Evolutionary conservation across 1,140 invertebrate genomes (phyloP).

Genomic region (Drosophila nannoptera): DNA sequence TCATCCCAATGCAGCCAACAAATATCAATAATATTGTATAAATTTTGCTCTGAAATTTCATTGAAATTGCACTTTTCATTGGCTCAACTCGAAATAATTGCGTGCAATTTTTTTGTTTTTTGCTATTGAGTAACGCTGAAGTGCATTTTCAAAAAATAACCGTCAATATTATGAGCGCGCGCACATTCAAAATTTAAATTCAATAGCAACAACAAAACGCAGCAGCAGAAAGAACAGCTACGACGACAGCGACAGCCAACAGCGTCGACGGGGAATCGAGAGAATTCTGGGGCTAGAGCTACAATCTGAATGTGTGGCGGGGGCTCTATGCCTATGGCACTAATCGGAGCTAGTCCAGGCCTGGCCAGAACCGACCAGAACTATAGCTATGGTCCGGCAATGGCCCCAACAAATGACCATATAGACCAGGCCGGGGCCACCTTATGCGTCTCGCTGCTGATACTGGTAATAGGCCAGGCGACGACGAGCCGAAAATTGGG

Average conservation of each 20-base stretch:
- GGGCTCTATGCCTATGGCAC: background rate
- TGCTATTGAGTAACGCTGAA: conserved; percentile 11
- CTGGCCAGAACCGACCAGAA: conserved; percentile 58
- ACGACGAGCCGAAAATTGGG: conserved; percentile 46
- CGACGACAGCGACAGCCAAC: conserved; percentile 81
- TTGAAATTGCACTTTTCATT: conserved; percentile 4
- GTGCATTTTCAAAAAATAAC: conserved; percentile 83
- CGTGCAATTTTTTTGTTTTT: conserved; percentile 42
- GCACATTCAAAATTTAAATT: conserved; percentile 89
- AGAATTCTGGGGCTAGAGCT: conserved; percentile 79
- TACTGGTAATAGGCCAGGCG: conserved; percentile 21
- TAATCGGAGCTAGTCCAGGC: background rate
- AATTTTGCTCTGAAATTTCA: conserved; percentile 2
- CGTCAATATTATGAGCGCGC: conserved; percentile 90
- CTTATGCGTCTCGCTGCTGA: conserved; percentile 13
- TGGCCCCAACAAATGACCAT: too few relatives aligned
- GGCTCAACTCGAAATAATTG: background rate
- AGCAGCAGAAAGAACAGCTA: conserved; percentile 22
- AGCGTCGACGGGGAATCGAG: conserved; percentile 26
- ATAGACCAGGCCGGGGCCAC: conserved; percentile 8
- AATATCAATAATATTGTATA: conserved; percentile 34
- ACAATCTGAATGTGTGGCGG: conserved; percentile 77
- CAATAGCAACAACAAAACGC: conserved; percentile 47
- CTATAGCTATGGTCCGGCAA: conserved; percentile 84
- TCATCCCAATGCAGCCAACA: conserved; percentile 2